Base-by-base conservation (phyloP, 2,888 invertebrate species). In the Epirrita christyi region DNA sequence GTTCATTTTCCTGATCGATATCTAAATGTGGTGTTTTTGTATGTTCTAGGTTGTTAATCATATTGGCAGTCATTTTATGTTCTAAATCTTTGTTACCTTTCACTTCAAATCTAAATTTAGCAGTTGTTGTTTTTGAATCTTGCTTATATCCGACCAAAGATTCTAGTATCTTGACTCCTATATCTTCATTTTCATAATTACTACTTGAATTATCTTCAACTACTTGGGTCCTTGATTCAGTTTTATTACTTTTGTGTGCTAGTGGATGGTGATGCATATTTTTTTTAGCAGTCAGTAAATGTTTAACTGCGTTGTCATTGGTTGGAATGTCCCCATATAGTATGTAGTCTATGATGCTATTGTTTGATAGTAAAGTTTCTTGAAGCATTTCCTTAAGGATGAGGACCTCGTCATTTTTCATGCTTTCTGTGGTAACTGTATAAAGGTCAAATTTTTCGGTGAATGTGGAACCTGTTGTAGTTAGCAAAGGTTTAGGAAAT, bases 341-440 rank as follows among this genome's bases (percentile, higher is more conserved):
- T 43, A 57, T 52, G 32, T 57, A 57, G 32, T 57, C 57, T 21
- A 57, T 32, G 10, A 57, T 21, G 14, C 46, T 57, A 15, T 29
- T 47, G 14, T 57, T 57, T 10, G 57, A 43, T n/a, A 52, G 11
- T 28, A 52, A 27, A 0, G 52, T 43, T 38, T 57, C 47, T 42
- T 52, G 46, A 1, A 57, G 38, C 47, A 57, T 43, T 32, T 52
- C 57, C 34, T 43, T 42, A 0, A 57, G 37, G n/a, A 57, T 43
- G 9, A n/a, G 0, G 0, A 42, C 21, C 14, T 57, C 51, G 13
- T 57, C 43, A 10, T 47, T 47, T 21, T 57, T 46, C 0, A 15
- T 15, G 4, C 6, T n/a, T 38, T 57, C 47, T 15, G 47, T 43
- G 7, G 4, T 3, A 3, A 21, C 21, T 21, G 47, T 4, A 9